A percentile compares a stretch with the other conserved stretches of the same genome.
Evolutionary conservation across 2,113 vertebrate genomes (phyloP).

Genomic region (Austrofundulus limnaeus): DNA sequence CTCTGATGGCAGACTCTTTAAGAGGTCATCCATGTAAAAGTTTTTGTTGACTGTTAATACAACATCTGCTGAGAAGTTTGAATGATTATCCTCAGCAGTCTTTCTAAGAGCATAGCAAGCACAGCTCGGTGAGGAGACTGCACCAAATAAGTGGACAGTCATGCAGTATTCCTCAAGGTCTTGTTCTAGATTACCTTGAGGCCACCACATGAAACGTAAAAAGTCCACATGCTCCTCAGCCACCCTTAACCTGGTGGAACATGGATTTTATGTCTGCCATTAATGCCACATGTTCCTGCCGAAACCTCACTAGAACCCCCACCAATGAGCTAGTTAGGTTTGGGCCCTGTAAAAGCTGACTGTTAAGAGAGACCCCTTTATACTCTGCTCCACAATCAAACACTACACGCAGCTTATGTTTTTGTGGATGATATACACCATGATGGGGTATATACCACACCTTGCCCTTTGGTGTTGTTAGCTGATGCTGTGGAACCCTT

Average conservation of each 20-base stretch:
- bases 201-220: no score
- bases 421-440: background rate
- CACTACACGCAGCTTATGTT: background rate
- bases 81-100: background rate
- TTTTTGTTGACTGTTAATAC: background rate
- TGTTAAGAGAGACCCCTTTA: background rate
- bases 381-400: background rate
- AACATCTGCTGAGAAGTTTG: background rate
- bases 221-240: no score
- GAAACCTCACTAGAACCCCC: slow-evolving; percentile 2
- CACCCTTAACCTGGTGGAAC: no score
- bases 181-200: no score
- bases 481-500: background rate
- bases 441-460: background rate
- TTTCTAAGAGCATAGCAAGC: background rate
- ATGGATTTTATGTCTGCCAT: slow-evolving; percentile 2
- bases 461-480: background rate
- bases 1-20: background rate
- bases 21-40: background rate
- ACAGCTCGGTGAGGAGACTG: background rate
- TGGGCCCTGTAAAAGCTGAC: slow-evolving; percentile 14
- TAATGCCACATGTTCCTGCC: slow-evolving; percentile 12
- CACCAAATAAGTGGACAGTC: background rate
- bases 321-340: slow-evolving; percentile 7
- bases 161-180: no score